Evolutionary conservation across 37 sponge, comb jelly and placozoan species (phyloP).

Genomic region (Ephydatia muelleri): DNA sequence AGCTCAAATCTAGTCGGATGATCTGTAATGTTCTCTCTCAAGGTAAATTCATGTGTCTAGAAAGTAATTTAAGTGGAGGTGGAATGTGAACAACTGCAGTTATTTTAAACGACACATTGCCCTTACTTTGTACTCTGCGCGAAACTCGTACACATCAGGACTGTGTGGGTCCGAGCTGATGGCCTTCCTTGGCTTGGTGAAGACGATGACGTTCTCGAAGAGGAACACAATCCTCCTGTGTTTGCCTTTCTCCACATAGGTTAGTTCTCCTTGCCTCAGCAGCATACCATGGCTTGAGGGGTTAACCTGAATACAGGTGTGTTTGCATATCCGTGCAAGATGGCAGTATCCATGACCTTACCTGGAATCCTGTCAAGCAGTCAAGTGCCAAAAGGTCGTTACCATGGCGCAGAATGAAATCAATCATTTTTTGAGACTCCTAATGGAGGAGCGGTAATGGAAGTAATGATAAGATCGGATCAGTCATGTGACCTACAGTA

Average conservation of each 20-base stretch:
- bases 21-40: slow-evolving; percentile 66
- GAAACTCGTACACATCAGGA: slow-evolving; percentile 51
- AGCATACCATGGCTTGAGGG: slow-evolving; percentile 55
- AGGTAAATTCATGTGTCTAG: slow-evolving; percentile 63
- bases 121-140: slow-evolving; percentile 37
- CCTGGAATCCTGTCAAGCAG: slow-evolving; percentile 67
- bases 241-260: slow-evolving; percentile 33
- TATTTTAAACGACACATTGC: background rate
- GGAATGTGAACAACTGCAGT: background rate
- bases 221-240: slow-evolving; percentile 74
- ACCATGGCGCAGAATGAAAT: slow-evolving; percentile 88
- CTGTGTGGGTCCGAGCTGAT: slow-evolving; percentile 23
- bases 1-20: slow-evolving; percentile 73
- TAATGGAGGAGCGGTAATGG: slow-evolving; percentile 3
- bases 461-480: background rate
- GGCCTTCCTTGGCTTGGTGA: slow-evolving; percentile 59
- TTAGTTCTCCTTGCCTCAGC: slow-evolving; percentile 71
- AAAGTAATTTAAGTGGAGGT: background rate
- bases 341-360: background rate
- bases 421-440: slow-evolving; percentile 75
- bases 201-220: slow-evolving; percentile 71
- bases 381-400: slow-evolving; percentile 89
- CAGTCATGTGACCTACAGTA: too few relatives aligned
- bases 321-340: background rate
- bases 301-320: slow-evolving; percentile 36